phyloP scores from a whole-genome alignment of 2,888 invertebrate species.

The Tachina fera region DNA sequence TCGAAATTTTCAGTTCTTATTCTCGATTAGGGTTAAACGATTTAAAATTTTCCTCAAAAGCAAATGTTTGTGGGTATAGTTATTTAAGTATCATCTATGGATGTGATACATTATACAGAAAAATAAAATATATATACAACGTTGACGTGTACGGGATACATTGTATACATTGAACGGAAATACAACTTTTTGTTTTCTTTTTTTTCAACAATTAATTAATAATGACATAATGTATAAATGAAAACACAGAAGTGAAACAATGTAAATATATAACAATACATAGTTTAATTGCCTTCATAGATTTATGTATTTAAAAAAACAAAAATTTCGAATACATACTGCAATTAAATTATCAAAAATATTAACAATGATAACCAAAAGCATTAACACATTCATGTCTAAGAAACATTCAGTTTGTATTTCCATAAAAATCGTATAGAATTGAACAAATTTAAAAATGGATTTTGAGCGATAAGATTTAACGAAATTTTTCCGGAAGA shows the following conservation, averaged over 20 bases:
- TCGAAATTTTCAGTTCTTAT: too few species aligned
- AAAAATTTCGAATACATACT: slow-evolving; percentile 1
- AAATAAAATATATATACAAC: background rate
- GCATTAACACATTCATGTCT: background rate
- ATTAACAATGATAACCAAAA: background rate
- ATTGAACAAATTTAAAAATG: slow-evolving; percentile 15
- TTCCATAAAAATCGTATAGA: background rate
- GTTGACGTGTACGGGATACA: background rate
- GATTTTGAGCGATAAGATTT: background rate
- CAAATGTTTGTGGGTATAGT: too few species aligned
- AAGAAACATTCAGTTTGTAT: background rate
- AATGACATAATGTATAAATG: slow-evolving; percentile 52
- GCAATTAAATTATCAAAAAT: background rate
- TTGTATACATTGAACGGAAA: slow-evolving; percentile 50
- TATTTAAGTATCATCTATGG: too few species aligned
- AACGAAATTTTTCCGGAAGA: background rate
- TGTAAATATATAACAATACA: slow-evolving; percentile 18
- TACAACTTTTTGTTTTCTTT: slow-evolving; percentile 31
- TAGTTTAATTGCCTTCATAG: background rate
- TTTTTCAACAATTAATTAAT: slow-evolving; percentile 56
- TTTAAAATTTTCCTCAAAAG: too few species aligned
- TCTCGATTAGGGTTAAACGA: too few species aligned
- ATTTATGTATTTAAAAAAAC: background rate
- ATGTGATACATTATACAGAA: background rate
- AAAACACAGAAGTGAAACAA: slow-evolving; percentile 29